Base-by-base conservation (phyloP, 2,113 vertebrate species). In the Carassius gibelio region DNA sequence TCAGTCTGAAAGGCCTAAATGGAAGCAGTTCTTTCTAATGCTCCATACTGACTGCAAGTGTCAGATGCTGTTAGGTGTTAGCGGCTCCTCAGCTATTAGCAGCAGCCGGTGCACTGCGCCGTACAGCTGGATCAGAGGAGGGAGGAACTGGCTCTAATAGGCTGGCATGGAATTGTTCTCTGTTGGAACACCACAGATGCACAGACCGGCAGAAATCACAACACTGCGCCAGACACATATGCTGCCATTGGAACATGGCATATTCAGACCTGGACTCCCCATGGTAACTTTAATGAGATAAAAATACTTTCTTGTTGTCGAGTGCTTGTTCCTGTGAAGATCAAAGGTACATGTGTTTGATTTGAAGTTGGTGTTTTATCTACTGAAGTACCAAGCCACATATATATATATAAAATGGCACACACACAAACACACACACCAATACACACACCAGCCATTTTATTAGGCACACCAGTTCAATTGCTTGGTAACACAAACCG, bases 161-260 rank as follows among this genome's bases (percentile, higher is more conserved):
- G 81, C 87, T 90, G 2, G 50, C 64, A 23, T 84, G 69, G 66
- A 68, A 82, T 36, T 86, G 21, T 72, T 89, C 50, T 74, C 30
- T 34, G 74, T 72, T 90, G 87, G 86, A 90, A 30, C 48, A 81
- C 83, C 90, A 89, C 81, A 88, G 85, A 89, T 88, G 77, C 84
- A 89, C 86, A 57, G 81, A 61, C 50, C 52, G 85, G 82, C 85
- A 88, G 64, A 89, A 83, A 91, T 91, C 87, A 86, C 84, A 88
- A 90, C 87, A 86, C 80, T 86, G 42, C 7, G 13, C 30, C 68
- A 48, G 23, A 71, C 62, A 61, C 64, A 66, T 76, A 61, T 84
- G 34, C 26, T 57, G 55, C 66, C 4, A 8, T 55, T 83, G 64
- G 74, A 78, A 62, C 81, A 72, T 50, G 17, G 11, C 45, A 23